A percentile compares a stretch with the other conserved stretches of the same genome.
These are phyloP conservation scores for Chanos chanos DNA, from an alignment of 2,797 vertebrate species.

Conservation along the genomic window DNA sequence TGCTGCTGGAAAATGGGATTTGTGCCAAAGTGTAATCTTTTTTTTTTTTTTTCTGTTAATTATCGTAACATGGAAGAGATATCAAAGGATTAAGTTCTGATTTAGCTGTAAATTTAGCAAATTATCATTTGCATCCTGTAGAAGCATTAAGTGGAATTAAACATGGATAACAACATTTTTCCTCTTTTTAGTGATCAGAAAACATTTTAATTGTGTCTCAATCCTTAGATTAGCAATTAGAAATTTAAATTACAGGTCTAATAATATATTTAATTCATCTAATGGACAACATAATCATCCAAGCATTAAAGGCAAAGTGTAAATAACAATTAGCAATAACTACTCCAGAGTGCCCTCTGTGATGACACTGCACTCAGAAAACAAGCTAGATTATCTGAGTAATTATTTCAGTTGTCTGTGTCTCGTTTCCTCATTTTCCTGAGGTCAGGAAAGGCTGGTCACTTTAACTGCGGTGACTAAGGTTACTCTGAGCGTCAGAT, in stretches of 20 bases:
- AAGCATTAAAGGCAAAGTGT: conserved; percentile 20
- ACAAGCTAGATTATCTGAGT: conserved; percentile 32
- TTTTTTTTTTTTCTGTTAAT: too few species aligned
- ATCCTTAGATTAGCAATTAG: too few species aligned
- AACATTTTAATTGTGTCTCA: too few species aligned
- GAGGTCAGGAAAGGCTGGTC: conserved; percentile 1
- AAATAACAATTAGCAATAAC: conserved; percentile 44
- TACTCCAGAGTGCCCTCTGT: conserved; percentile 15
- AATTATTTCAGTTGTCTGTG: conserved; percentile 37
- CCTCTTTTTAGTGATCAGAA: too few species aligned
- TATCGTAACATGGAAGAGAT: too few species aligned
- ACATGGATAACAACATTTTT: too few species aligned
- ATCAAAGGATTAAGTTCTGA: too few species aligned
- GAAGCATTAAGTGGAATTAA: too few species aligned
- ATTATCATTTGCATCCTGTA: too few species aligned
- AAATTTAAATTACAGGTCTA: not conserved
- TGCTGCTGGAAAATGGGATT: too few species aligned
- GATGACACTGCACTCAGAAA: conserved; percentile 28
- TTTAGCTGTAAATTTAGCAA: too few species aligned
- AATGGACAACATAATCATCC: conserved; percentile 21
- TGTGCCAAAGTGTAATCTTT: too few species aligned
- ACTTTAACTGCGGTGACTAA: conserved; percentile 4
- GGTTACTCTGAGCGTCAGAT: not conserved
- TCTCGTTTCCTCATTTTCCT: conserved; percentile 13
- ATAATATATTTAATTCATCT: conserved; percentile 12